phyloP scores from a whole-genome alignment of 2,888 invertebrate genomes.

The Agonopterix alstromeriana region DNA sequence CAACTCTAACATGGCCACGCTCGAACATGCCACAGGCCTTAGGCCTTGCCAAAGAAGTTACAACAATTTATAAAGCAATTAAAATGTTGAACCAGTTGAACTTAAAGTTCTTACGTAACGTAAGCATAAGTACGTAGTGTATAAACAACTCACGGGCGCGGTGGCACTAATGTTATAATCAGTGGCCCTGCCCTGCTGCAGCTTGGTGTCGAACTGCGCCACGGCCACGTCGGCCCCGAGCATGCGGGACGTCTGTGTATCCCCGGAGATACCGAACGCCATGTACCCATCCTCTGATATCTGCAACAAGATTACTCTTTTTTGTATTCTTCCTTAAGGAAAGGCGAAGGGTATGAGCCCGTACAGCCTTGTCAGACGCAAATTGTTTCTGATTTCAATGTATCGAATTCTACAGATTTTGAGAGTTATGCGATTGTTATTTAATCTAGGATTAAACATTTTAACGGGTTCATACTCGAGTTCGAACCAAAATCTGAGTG shows the following conservation, averaged over 20 bases:
- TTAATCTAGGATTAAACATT: no score
- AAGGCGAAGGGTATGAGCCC: no score
- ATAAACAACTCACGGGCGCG: constrained; percentile 82
- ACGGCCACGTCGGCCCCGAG: constrained; percentile 90
- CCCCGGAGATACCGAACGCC: constrained; percentile 91
- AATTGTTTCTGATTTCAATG: no score
- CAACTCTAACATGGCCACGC: no score
- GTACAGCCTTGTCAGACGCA: no score
- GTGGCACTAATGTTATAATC: constrained; percentile 92
- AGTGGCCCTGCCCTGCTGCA: constrained; percentile 80
- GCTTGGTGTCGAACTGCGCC: constrained; percentile 81
- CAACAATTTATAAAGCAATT: not conserved
- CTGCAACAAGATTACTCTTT: constrained; percentile 26
- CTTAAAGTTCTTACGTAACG: no score
- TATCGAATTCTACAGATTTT: no score
- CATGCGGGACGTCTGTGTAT: constrained; percentile 79
- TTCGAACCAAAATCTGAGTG: no score
- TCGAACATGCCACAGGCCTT: not conserved
- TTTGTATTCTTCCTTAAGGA: no score
- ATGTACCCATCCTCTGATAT: constrained; percentile 86
- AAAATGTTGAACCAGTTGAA: no score
- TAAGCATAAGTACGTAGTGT: not conserved
- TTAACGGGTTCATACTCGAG: no score
- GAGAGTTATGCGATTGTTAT: no score
- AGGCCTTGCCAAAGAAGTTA: not conserved